phyloP scores from a whole-genome alignment of 1,140 invertebrate species.

The Lycorma delicatula region DNA sequence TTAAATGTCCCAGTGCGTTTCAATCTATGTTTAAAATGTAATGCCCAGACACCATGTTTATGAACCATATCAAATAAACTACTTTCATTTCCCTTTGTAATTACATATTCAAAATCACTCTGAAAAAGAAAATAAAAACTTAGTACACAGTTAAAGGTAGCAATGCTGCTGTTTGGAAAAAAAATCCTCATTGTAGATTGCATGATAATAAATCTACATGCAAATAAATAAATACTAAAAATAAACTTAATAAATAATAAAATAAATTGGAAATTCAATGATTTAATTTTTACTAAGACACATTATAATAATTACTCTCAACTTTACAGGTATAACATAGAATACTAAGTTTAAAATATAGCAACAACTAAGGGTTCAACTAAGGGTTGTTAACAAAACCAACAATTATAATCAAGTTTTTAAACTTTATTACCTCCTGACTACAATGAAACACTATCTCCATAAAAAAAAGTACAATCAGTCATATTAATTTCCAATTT shows the following conservation, averaged over 20 bases:
- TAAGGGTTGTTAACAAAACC: neutral
- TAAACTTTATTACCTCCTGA: neutral
- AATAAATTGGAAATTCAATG: neutral
- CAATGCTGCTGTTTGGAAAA: neutral
- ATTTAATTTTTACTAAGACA: neutral
- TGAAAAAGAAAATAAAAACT: neutral
- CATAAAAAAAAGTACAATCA: no score
- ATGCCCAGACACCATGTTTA: constrained; percentile 50
- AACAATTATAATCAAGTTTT: neutral
- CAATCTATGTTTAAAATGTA: constrained; percentile 51
- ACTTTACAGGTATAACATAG: no score
- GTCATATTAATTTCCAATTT: no score
- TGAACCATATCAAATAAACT: constrained; percentile 55
- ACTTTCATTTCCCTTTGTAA: constrained; percentile 53
- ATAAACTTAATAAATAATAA: neutral
- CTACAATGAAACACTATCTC: no score
- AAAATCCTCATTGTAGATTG: neutral
- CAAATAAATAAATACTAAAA: neutral
- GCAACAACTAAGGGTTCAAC: no score
- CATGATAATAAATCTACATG: neutral
- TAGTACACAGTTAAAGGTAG: neutral
- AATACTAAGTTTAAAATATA: no score
- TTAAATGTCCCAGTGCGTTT: constrained; percentile 46
- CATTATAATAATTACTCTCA: neutral
- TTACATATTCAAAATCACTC: constrained; percentile 54